These are phyloP conservation scores for Campoplex nolae DNA, from an alignment of 2,888 invertebrate genomes.

Conservation along the genomic window DNA sequence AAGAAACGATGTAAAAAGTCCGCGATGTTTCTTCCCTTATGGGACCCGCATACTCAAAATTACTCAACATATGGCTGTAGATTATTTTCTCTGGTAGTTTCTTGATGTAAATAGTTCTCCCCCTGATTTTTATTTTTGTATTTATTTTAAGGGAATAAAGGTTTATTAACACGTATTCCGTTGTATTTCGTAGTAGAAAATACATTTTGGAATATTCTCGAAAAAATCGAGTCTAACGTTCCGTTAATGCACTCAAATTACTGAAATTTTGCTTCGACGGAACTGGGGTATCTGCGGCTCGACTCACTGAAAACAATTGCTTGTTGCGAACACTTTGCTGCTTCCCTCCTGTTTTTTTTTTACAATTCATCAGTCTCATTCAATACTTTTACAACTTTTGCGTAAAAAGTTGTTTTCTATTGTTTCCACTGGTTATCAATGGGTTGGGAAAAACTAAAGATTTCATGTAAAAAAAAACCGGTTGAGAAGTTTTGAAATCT, in stretches of 20 bases:
- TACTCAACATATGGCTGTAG: not conserved
- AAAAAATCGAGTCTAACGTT: not conserved
- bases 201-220: not conserved
- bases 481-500: not conserved
- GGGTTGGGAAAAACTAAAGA: not conserved
- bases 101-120: not conserved
- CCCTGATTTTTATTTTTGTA: not conserved
- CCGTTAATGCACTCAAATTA: not conserved
- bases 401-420: not conserved
- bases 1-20: not conserved
- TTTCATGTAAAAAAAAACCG: not conserved
- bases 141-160: slow-evolving; percentile 8
- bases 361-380: not conserved
- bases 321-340: not conserved
- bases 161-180: not conserved
- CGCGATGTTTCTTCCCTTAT: not conserved
- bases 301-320: not conserved
- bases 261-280: not conserved
- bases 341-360: not conserved
- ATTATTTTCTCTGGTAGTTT: not conserved
- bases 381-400: not conserved
- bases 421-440: not conserved
- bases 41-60: not conserved
- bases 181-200: not conserved
- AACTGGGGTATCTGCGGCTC: not conserved